Evolutionary conservation across 2,113 vertebrate genomes (phyloP).

Genomic region (Anthoscopus minutus): DNA sequence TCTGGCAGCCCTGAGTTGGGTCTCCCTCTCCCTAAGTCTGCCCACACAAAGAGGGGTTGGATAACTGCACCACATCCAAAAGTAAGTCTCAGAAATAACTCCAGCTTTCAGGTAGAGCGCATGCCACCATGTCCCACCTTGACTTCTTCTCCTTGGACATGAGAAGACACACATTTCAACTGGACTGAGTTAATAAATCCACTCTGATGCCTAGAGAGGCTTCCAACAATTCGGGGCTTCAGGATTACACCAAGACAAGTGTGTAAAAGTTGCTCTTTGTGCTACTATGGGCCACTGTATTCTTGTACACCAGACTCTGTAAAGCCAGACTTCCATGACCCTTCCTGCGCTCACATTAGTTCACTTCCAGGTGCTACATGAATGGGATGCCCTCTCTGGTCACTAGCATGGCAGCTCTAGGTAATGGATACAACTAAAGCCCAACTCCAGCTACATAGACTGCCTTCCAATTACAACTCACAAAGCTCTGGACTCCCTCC

Average conservation of each 20-base stretch:
- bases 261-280: background rate
- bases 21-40: background rate
- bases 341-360: background rate
- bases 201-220: background rate
- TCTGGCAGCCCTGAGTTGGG: background rate
- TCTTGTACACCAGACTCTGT: background rate
- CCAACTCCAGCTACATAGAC: background rate
- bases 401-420: background rate
- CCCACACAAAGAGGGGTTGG: background rate
- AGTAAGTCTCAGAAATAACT: background rate
- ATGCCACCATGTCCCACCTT: background rate
- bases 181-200: background rate
- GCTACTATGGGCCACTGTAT: background rate
- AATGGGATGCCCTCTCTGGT: background rate
- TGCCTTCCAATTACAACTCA: background rate
- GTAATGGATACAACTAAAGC: accelerated
- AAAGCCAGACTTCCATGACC: background rate
- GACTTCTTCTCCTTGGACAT: background rate
- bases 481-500: background rate
- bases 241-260: background rate
- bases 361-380: background rate
- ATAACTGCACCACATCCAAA: background rate
- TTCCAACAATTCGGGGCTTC: background rate
- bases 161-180: background rate
- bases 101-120: background rate